These are phyloP conservation scores for Bathynomus jamesi DNA, from an alignment of 1,140 invertebrate species.

Conservation along the genomic window DNA sequence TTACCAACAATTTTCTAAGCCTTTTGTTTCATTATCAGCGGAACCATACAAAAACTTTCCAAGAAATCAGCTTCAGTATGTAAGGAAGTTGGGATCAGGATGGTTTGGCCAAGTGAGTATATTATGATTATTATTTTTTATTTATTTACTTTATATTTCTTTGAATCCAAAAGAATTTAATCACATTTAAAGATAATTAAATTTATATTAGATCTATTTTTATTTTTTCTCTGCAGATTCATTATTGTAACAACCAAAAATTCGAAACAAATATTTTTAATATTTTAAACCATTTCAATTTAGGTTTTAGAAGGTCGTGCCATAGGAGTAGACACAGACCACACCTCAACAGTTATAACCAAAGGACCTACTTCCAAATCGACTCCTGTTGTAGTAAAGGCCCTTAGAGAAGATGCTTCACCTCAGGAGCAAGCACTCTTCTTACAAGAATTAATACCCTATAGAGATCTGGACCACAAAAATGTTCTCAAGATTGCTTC, in stretches of 20 bases:
- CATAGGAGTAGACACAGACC: constrained; percentile 47
- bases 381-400: constrained; percentile 55
- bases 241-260: neutral
- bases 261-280: neutral
- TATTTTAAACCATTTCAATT: constrained; percentile 1
- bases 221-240: neutral
- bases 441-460: constrained; percentile 60
- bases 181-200: neutral
- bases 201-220: neutral
- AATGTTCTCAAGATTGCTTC: constrained; percentile 55
- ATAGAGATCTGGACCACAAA: constrained; percentile 55
- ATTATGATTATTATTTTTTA: constrained; percentile 1
- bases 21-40: neutral
- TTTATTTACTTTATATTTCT: constrained; percentile 37
- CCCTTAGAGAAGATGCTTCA: constrained; percentile 61
- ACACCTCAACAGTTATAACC: constrained; percentile 38
- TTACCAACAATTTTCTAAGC: no score
- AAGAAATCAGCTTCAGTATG: constrained; percentile 66
- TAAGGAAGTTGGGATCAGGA: constrained; percentile 69
- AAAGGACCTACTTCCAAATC: constrained; percentile 40
- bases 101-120: constrained; percentile 71
- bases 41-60: constrained; percentile 58
- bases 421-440: constrained; percentile 59
- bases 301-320: constrained; percentile 66
- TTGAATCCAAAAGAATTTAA: neutral